Conservation (phyloP, 1,140 invertebrate genomes). For the Drosophila guanche region DNA sequence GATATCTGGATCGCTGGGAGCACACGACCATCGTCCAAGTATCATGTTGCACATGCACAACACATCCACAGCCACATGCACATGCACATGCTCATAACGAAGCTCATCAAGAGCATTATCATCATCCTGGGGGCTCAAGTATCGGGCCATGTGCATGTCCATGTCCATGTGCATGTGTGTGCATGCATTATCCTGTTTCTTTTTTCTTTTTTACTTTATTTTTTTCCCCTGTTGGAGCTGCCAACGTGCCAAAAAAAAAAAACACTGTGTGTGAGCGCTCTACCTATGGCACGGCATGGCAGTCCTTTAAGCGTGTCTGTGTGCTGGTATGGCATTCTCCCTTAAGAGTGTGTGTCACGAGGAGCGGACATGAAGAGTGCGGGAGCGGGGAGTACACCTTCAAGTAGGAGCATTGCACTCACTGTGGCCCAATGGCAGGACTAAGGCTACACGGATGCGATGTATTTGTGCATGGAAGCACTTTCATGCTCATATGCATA, state of each 20-base stretch:
- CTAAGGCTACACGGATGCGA: conserved; percentile 28
- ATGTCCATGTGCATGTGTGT: conserved; percentile 12
- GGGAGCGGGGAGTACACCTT: conserved; percentile 23
- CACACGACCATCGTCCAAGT: conserved; percentile 59
- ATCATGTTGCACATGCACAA: conserved; percentile 65
- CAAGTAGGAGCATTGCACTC: conserved; percentile 79
- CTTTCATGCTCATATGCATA: conserved; percentile 42
- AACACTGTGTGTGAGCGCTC: conserved; percentile 47
- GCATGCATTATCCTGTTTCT: conserved; percentile 37
- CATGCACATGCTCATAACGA: conserved; percentile 48
- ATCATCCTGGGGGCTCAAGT: conserved; percentile 56
- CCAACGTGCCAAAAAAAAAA: conserved; percentile 62
- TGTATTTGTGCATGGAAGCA: conserved; percentile 17
- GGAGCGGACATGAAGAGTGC: not conserved
- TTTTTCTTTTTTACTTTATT: not conserved
- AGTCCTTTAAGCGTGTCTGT: conserved; percentile 16
- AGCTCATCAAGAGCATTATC: conserved; percentile 38
- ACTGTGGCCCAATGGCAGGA: conserved; percentile 47
- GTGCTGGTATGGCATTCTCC: conserved; percentile 6
- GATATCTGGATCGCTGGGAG: conserved; percentile 51
- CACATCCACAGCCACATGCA: conserved; percentile 22
- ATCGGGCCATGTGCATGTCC: conserved; percentile 27
- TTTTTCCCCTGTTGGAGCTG: conserved; percentile 36
- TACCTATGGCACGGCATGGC: not conserved
- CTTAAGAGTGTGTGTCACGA: conserved; percentile 70